Evolutionary conservation across 2,113 vertebrate species (phyloP).

Genomic region (Aegithalos caudatus): DNA sequence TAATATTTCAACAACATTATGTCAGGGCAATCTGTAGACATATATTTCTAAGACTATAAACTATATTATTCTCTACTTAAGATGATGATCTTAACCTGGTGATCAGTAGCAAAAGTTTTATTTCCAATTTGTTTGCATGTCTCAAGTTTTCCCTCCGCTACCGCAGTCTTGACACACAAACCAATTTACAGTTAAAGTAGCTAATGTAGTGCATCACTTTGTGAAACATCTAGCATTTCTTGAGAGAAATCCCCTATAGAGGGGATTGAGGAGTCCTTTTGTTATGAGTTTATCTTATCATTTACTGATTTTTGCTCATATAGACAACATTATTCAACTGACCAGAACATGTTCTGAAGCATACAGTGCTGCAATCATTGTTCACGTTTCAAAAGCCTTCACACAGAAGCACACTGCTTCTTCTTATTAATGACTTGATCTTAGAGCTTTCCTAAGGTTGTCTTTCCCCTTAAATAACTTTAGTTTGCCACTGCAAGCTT

Average conservation of each 20-base stretch:
- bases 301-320: background rate
- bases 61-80: background rate
- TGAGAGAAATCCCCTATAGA: background rate
- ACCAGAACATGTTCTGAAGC: background rate
- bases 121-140: background rate
- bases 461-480: background rate
- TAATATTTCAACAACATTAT: background rate
- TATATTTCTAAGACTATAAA: background rate
- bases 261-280: background rate
- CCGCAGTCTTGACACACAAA: background rate
- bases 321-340: background rate
- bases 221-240: background rate
- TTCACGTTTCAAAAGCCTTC: background rate
- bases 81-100: background rate
- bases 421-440: background rate
- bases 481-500: background rate
- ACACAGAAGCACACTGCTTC: background rate
- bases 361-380: background rate
- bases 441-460: background rate
- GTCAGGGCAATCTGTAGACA: rapidly evolving
- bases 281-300: background rate
- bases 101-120: background rate
- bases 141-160: background rate
- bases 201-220: background rate
- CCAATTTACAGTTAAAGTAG: background rate